Base-by-base conservation (phyloP, 2,797 vertebrate species). In the Alcedo quadribrachys region DNA sequence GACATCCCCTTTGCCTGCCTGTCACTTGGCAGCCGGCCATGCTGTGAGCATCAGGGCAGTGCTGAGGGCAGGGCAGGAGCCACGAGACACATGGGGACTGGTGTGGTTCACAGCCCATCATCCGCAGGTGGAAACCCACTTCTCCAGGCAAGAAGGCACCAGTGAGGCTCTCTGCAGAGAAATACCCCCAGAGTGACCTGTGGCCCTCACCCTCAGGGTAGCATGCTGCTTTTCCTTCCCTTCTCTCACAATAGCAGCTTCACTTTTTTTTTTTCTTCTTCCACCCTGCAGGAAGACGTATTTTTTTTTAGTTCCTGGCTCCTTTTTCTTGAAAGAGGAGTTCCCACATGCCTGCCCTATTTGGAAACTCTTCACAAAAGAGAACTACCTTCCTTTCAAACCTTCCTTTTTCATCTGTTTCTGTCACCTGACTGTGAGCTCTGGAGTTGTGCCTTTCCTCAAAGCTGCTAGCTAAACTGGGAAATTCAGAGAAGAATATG, bases 361-460 rank as follows among this genome's bases (percentile, higher is more conserved):
- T 95, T 96, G 89, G 85, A 92, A 85, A 88, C 84, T 68, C 37
- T 83, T 95, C 65, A 87, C 71, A 84, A 90, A 83, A 92, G 74
- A 61, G 5, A 48, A 68, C 32, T 77, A 22, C 93, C 85, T 88
- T 74, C 37, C 51, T 66, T 83, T 94, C 16, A 85, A 42, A 24
- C 10, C 25, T 57, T 66, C 28, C 20, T 66, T 76, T 71, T 76
- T 60, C 14, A 8, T 53, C 37, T 60, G 15, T 87, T 91, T 80
- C 61, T 89, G 35, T 22, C 25, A 21, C 60, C 35, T 54, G 77
- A 71, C 25, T 57, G 45, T 4, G 4, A 54, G 61, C 22, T 83
- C 22, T 54, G 30, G 24, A 68, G 8, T 8, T 70, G 28, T 82
- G 50, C n/a, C 45, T 90, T 77, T 85, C 61, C 57, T 87, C 50